Evolutionary conservation across 2,888 invertebrate genomes (phyloP).

Genomic region (Gari tellinella): DNA sequence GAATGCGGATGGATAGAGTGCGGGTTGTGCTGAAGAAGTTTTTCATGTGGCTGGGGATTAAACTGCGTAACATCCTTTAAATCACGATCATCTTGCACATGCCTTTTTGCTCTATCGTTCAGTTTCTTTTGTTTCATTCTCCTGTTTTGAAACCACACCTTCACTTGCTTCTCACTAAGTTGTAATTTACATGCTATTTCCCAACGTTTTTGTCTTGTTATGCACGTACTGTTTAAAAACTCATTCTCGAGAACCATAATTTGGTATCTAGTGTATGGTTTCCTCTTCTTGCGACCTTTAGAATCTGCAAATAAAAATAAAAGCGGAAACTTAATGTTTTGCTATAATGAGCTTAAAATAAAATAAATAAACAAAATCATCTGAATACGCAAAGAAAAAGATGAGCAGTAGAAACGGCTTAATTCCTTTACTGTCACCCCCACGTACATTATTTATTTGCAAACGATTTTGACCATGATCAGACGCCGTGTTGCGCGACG

Average conservation of each 20-base stretch:
- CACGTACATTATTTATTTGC: no score
- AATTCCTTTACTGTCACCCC: no score
- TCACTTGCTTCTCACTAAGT: constrained; percentile 93
- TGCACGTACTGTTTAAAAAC: constrained; percentile 99
- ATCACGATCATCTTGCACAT: constrained; percentile 69
- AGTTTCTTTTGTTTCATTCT: constrained; percentile 99
- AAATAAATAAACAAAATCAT: no score
- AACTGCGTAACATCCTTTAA: constrained; percentile 61
- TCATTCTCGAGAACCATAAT: constrained; percentile 98
- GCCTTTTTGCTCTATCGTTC: constrained; percentile 81
- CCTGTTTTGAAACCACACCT: constrained; percentile 99
- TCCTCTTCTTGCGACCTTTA: constrained; percentile 93
- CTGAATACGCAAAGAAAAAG: no score
- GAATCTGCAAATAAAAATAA: constrained; percentile 70
- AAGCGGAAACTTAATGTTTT: not conserved
- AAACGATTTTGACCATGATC: no score
- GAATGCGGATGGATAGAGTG: no score
- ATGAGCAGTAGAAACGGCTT: no score
- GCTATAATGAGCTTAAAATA: no score
- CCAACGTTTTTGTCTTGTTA: constrained; percentile 99
- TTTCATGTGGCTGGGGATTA: constrained; percentile 31
- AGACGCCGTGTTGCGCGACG: no score
- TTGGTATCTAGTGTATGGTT: constrained; percentile 99
- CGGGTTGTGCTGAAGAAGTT: not conserved
- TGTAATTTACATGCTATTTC: constrained; percentile 98